phyloP scores from a whole-genome alignment of 2,113 vertebrate species.

The Polyodon spathula region DNA sequence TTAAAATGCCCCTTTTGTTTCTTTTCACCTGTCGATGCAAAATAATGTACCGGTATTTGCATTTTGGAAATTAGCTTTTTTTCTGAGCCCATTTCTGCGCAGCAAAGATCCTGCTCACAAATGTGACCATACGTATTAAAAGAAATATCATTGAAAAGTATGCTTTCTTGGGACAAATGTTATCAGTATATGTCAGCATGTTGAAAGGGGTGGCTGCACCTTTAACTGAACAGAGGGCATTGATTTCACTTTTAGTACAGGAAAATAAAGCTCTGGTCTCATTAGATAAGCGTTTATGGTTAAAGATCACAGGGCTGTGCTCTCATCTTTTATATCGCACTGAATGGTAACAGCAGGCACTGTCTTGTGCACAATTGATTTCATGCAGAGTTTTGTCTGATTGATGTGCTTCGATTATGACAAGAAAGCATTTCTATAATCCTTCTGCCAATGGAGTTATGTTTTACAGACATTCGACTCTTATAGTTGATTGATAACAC shows the following conservation, averaged over 20 bases:
- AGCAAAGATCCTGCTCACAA: too few relatives aligned
- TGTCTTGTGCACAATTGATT: constrained; percentile 75
- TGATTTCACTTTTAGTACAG: constrained; percentile 51
- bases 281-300: constrained; percentile 56
- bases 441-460: constrained; percentile 78
- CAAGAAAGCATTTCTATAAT: constrained; percentile 80
- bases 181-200: constrained; percentile 15
- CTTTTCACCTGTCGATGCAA: too few relatives aligned
- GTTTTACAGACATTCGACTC: constrained; percentile 77
- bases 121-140: too few relatives aligned
- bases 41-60: too few relatives aligned
- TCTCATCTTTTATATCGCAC: constrained; percentile 54
- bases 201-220: constrained; percentile 8
- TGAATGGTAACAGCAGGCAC: constrained; percentile 58
- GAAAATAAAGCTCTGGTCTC: constrained; percentile 61
- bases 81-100: too few relatives aligned
- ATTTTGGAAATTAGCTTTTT: too few relatives aligned
- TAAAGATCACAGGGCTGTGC: constrained; percentile 55
- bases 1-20: too few relatives aligned
- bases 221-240: constrained; percentile 22
- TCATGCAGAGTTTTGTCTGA: constrained; percentile 77
- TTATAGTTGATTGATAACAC: constrained; percentile 95
- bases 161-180: constrained; percentile 10
- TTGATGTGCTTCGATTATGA: constrained; percentile 89
- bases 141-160: too few relatives aligned